phyloP scores from a whole-genome alignment of 2,113 vertebrate genomes.

The Mus pahari region DNA sequence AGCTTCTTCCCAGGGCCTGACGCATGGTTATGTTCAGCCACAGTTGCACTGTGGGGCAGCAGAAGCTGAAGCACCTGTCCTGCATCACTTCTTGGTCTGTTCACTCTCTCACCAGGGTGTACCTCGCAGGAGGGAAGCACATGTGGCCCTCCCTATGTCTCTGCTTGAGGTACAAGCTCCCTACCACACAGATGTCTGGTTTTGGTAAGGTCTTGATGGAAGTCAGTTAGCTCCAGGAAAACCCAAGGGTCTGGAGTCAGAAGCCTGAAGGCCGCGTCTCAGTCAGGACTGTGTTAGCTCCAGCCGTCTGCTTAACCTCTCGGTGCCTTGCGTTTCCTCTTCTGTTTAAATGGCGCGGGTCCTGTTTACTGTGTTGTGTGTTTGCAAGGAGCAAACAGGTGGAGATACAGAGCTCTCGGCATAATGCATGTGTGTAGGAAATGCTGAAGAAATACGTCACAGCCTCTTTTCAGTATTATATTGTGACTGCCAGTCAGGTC shows the following conservation, averaged over 20 bases:
- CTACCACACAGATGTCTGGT: too few species aligned
- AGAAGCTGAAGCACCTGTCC: neutral
- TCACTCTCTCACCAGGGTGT: neutral
- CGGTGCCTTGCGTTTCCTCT: neutral
- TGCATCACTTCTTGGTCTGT: accelerated
- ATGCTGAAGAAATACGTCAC: neutral
- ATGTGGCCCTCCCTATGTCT: neutral
- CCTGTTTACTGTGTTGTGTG: neutral
- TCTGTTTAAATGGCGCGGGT: neutral
- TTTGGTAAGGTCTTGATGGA: too few species aligned
- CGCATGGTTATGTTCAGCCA: neutral
- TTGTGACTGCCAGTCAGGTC: too few species aligned
- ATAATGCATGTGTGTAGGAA: accelerated
- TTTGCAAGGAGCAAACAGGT: too few species aligned
- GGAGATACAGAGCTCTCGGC: neutral
- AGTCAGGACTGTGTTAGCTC: neutral
- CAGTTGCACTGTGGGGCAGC: neutral
- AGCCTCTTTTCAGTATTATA: neutral
- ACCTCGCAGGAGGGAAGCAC: neutral
- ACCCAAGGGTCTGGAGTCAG: neutral
- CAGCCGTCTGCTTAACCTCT: neutral
- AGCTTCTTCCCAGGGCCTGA: neutral
- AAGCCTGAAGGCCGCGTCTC: neutral
- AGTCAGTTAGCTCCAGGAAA: neutral
- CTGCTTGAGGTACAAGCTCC: neutral